Base-by-base conservation (phyloP, 2,113 vertebrate genomes). In the Dermatemys mawii region DNA sequence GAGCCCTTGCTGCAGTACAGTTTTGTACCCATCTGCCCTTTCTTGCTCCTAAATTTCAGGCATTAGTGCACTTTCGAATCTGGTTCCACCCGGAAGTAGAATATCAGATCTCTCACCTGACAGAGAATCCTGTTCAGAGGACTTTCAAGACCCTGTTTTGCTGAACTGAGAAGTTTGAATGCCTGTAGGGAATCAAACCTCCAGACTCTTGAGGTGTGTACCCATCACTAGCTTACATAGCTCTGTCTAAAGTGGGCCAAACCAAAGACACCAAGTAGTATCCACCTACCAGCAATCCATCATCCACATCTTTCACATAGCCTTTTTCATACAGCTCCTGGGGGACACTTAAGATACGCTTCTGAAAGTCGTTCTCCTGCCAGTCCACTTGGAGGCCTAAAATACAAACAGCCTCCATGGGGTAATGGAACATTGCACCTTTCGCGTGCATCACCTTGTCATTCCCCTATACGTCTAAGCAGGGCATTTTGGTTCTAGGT, bases 351-450 rank as follows among this genome's bases (percentile, higher is more conserved):
- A 99, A 95, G 70, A 98, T 98, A 5, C 97, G 98, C 93, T 99
- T 99, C 92, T 98, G 99, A 89, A 99, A 98, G 53, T 99, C 98
- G n/a, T 83, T 98, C 63, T 99, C 99, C 4, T 99, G 97, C 99
- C 99, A 99, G 73, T 99, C 98, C 79, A 99, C 98, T 11, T 95
- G 98, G 70, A 99, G 98, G n/a, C 99, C 99, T 99, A 96, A 2
- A 98, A 97, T 1, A 94, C 3, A 98, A 86, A 86, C 29, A 88
- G 0, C 79, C 51, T 86, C 63, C 82, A 79, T 12, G 89, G 35
- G 32, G 32, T n/a, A 84, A 38, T 38, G n/a, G 57, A 54, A 46
- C 7, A 17, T 13, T 11, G 7, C 41, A 8, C 26, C 51, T 17
- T 5, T 29, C 17, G 5, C n/a, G 12, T 11, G 22, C 38, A 73